Base-by-base conservation (phyloP, 2,888 invertebrate species). In the Masnerella sp. region DNA sequence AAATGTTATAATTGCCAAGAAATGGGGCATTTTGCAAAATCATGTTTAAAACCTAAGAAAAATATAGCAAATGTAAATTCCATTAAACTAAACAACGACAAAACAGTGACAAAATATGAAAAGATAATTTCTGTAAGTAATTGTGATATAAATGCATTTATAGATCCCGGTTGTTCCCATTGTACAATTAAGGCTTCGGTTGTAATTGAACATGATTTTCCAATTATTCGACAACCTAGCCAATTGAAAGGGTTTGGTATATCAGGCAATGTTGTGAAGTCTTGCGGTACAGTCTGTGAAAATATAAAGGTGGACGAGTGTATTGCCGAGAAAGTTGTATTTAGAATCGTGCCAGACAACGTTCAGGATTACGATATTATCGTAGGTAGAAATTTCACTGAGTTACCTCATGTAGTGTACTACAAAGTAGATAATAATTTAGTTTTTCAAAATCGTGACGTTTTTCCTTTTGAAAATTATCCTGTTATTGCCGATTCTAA, bases 81-180 rank as follows among this genome's bases (percentile, higher is more conserved):
- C 5, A 36, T 36, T 36, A 5, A 8, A 12, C 2, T 17, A 17
- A 8, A 9, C 17, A 40, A 17, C 2, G 8, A 40, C 8, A 7
- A 5, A 22, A 34, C 2, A 2, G 12, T 9, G 14, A 9, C 8
- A 17, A 62, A 70, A 52, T 70, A 62, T 28, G 42, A 32, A 17
- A 70, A 70, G 34, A n/a, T 2, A n/a, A 20, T 56, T 1, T 0
- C 0, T 0, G 14, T 56, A 0, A 20, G 43, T 2, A 11, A 42
- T 20, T 5, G 5, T 1, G 1, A 2, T 0, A 14, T 34, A n/a
- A 20, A 36, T 65, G 22, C 56, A 40, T n/a, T 51, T 7, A 59
- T 77, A 5, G 77, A 80, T 43, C 69, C 74, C 1, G 78, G 79
- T 1, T 78, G 80, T 58, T 77, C 79, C 1, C 76, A 78, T 15